Evolutionary conservation across 2,888 invertebrate species (phyloP).

Genomic region (Caenorhabditis imperialis): DNA sequence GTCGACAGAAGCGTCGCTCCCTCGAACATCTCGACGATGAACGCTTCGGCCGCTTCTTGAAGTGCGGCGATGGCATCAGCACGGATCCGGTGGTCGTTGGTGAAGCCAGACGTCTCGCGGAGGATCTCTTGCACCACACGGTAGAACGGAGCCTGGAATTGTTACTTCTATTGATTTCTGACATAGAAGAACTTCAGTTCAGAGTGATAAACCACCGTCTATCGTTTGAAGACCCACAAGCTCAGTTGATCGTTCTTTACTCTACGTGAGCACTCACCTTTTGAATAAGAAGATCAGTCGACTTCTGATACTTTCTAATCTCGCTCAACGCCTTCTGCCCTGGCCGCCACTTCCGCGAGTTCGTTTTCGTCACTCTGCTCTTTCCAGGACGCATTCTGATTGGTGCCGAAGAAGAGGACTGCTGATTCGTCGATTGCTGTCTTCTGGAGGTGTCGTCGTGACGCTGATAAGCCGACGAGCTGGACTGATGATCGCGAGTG

Average conservation of each 20-base stretch:
- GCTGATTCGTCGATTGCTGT: slow-evolving; percentile 4
- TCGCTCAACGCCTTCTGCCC: slow-evolving; percentile 55
- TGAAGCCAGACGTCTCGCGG: neutral
- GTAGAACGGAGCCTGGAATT: slow-evolving; percentile 55
- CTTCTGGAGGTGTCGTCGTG: neutral
- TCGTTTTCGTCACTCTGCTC: slow-evolving; percentile 33
- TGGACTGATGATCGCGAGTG: too few species aligned
- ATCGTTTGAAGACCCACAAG: too few species aligned
- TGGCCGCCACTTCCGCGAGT: slow-evolving; percentile 28
- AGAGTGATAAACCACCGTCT: too few species aligned
- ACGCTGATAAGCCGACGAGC: too few species aligned
- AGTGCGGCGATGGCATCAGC: slow-evolving; percentile 48
- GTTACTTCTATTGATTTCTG: neutral
- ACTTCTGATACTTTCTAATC: slow-evolving; percentile 56
- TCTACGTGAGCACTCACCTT: too few species aligned
- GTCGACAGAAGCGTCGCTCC: slow-evolving; percentile 32
- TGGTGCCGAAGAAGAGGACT: too few species aligned
- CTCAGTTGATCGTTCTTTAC: too few species aligned
- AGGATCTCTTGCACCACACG: slow-evolving; percentile 53
- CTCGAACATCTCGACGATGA: slow-evolving; percentile 56
- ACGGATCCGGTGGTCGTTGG: slow-evolving; percentile 31
- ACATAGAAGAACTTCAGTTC: too few species aligned
- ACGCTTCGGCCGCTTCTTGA: slow-evolving; percentile 59
- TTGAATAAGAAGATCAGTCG: slow-evolving; percentile 53
- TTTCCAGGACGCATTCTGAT: slow-evolving; percentile 30